Evolutionary conservation across 2,888 invertebrate species (phyloP), one percentile per base, ranked within the genome.

Genomic region (Polia nebulosa): DNA sequence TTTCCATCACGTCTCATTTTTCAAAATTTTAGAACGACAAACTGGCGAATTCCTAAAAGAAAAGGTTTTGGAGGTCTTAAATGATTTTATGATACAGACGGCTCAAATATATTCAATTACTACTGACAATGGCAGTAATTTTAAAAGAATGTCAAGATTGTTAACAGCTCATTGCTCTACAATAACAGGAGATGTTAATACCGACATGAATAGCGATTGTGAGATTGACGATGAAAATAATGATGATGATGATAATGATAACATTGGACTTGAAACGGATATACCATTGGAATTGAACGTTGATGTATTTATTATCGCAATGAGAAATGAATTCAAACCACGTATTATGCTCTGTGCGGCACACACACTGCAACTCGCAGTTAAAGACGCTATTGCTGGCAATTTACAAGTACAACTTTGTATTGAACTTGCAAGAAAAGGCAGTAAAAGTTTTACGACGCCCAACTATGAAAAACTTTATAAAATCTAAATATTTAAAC

Each of bases 401-500:
- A 47, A 25, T 27, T 1, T 47, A 25, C 15, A 47, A 17, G 25
- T 17, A 17, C 15, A 27, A 47, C 15, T 3, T 25, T 25, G 15
- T 3, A 3, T 25, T 2, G 25, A 47, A 25, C 7, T 8, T 8
- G 25, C 47, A 3, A 25, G 47, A 47, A 47, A n/a, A 25, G 3
- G 47, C 47, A 17, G 47, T 45, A 2, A 47, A 47, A 47, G 17
- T 47, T 25, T 25, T 47, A 47, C 47, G 47, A 15, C 47, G 47
- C 6, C 47, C 47, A 1, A 47, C 15, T 47, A 25, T 47, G 25
- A 47, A 47, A 1, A 47, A 47, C 8, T 17, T 47, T 25, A 47
- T 47, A 15, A 25, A 47, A 7, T 25, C 17, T 6, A 17, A 7
- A 9, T 17, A 44, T 20, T 44, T 44, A 44, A 44, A 44, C 20